Conservation (phyloP, 2,113 vertebrate genomes). For the Gadus macrocephalus region DNA sequence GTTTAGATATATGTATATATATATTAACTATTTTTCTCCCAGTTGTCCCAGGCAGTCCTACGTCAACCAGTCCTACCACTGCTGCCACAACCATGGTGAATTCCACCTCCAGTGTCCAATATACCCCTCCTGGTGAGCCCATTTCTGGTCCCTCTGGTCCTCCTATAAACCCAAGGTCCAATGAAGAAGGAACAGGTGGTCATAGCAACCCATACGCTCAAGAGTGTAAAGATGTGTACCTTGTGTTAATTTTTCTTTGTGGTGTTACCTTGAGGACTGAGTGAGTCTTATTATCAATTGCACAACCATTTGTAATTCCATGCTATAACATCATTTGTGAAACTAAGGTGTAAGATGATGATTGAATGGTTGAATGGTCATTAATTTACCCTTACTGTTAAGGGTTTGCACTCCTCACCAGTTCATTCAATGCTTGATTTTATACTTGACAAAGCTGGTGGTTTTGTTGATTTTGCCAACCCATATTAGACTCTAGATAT, state of each 20-base stretch:
- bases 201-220: neutral
- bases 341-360: neutral
- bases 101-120: neutral
- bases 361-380: too few species aligned
- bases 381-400: too few species aligned
- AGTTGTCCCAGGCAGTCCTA: too few species aligned
- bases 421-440: too few species aligned
- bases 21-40: too few species aligned
- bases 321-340: neutral
- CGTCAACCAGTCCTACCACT: too few species aligned
- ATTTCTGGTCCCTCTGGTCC: neutral
- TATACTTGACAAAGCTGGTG: too few species aligned
- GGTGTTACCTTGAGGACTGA: neutral
- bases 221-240: neutral
- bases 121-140: neutral
- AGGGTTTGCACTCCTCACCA: too few species aligned
- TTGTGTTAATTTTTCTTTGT: neutral
- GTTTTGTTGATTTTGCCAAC: too few species aligned
- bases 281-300: neutral
- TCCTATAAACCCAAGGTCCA: neutral
- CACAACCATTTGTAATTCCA: neutral
- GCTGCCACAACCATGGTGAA: neutral
- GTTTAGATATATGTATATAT: too few species aligned
- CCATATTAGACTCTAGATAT: too few species aligned
- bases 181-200: neutral